Base-by-base conservation (phyloP, 2,888 invertebrate species). In the Agrotis clavis region DNA sequence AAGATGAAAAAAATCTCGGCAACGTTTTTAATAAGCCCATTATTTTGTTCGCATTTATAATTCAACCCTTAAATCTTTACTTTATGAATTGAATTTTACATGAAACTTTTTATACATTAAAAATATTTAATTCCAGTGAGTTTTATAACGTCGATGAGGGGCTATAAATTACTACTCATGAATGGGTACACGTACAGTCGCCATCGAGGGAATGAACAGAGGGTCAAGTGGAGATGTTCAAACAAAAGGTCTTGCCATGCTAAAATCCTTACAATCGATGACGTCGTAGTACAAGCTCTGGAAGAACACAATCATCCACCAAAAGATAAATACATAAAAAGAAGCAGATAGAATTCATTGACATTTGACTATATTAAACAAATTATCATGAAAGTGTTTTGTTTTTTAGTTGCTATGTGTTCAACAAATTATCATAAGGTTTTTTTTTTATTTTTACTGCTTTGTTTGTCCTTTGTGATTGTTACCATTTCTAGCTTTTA, bases 221-320 rank as follows among this genome's bases (percentile, higher is more conserved):
- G 90, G 30, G 85, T 75, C 14, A 86, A 90, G 48, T 91, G 91
- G 91, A 84, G 91, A 16, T 92, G 92, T 56, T 77, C 87, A 0
- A 69, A 67, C 0, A 72, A 41, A 41, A 41, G 90, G 21, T 62
- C 63, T 0, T 91, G 91, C 61, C 85, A 89, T 0, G 88, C 91
- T 1, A 86, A 89, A 41, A 71, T 90, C 0, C 91, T 91, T 69
- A 91, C 91, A 0, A 69, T 13, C 11, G 41, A 41, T 41, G 41
- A 11, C 41, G 21, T 61, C 3, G 67, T 86, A 9, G 70, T 79
- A 1, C 51, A 68, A 0, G 68, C 72, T 5, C 4, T 71, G 1
- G 80, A 85, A 50, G 18, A 48, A 4, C 86, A 86, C 19, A 68
- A 54, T 6, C 88, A 88, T 59, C 68, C 71, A 13, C 70, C 78